These are phyloP conservation scores for Cistogaster globosa DNA, from an alignment of 2,888 invertebrate genomes.

Conservation along the genomic window DNA sequence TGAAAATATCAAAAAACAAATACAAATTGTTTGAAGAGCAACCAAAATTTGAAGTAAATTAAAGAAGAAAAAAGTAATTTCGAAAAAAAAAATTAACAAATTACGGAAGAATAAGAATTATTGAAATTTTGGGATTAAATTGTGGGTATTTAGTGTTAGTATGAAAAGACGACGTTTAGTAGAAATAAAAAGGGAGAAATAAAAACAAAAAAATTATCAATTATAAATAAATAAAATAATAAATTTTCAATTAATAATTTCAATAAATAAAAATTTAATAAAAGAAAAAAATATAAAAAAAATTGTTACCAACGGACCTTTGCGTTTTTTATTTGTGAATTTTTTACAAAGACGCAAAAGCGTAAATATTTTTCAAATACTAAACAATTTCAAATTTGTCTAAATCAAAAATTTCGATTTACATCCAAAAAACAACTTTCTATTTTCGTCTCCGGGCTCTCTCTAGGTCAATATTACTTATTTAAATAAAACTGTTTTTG, in stretches of 20 bases:
- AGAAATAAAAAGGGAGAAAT: slow-evolving; percentile 17
- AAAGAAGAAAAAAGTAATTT: neutral
- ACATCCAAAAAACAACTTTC: neutral
- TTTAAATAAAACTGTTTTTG: too few relatives aligned
- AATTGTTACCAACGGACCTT: too few relatives aligned
- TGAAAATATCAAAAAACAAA: slow-evolving; percentile 15
- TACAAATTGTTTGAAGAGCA: slow-evolving; percentile 27
- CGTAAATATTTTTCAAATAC: too few relatives aligned
- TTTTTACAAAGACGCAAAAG: too few relatives aligned
- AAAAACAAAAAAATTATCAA: slow-evolving; percentile 42
- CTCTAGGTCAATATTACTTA: too few relatives aligned
- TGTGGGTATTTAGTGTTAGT: slow-evolving; percentile 25
- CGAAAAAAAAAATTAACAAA: neutral
- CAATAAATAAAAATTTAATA: neutral
- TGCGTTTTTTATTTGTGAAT: too few relatives aligned
- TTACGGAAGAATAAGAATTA: too few relatives aligned
- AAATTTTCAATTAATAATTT: slow-evolving; percentile 18
- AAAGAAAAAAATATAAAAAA: neutral
- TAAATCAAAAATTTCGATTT: too few relatives aligned
- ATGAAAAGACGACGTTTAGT: slow-evolving; percentile 45
- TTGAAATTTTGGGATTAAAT: too few relatives aligned
- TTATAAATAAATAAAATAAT: slow-evolving; percentile 32
- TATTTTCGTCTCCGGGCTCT: too few relatives aligned
- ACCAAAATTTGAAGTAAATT: slow-evolving; percentile 55
- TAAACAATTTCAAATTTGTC: too few relatives aligned